phyloP scores from a whole-genome alignment of 2,797 vertebrate species.

The Cebuella pygmaea region DNA sequence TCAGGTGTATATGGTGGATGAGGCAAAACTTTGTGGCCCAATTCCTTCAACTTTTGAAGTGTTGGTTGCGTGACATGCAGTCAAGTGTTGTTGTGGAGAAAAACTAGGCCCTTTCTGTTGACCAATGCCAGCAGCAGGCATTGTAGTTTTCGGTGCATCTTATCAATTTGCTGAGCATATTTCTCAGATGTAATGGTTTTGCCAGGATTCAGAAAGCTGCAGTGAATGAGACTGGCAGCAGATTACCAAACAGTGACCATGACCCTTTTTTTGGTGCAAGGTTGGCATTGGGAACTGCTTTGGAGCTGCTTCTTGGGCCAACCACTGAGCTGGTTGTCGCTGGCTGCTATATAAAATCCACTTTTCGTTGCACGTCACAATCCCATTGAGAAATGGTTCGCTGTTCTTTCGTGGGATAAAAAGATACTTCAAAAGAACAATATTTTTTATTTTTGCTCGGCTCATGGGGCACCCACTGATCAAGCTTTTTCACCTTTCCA shows the following conservation, averaged over 20 bases:
- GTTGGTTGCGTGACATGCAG: not conserved
- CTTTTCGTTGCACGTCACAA: not conserved
- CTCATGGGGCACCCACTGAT: not conserved
- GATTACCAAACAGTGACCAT: not conserved
- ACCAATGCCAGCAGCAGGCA: not conserved
- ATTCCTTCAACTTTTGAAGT: not conserved
- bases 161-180: not conserved
- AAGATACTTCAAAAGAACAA: not conserved
- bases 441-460: not conserved
- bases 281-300: not conserved
- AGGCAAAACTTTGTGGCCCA: not conserved
- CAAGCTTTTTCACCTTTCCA: not conserved
- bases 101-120: not conserved
- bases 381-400: not conserved
- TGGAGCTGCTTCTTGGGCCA: not conserved
- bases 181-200: not conserved
- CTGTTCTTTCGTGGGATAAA: not conserved
- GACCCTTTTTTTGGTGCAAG: not conserved
- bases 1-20: not conserved
- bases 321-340: not conserved
- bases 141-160: not conserved
- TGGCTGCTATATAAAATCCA: not conserved
- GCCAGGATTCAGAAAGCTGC: not conserved
- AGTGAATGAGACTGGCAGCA: not conserved
- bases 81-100: not conserved